Conservation (phyloP, 1,140 invertebrate species). For the Penaeus chinensis region DNA sequence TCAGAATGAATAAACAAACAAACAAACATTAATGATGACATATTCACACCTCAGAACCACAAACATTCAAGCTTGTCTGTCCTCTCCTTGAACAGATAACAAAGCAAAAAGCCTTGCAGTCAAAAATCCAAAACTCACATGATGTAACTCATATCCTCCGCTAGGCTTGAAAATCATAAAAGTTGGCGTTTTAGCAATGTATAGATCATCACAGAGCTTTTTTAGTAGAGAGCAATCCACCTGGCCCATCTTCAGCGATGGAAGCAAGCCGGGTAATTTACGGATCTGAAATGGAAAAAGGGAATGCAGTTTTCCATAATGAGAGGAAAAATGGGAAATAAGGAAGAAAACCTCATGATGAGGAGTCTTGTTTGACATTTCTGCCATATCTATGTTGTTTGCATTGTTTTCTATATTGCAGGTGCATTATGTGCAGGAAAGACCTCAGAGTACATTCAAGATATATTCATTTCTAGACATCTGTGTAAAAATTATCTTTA, state of each 20-base stretch:
- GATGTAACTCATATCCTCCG: constrained; percentile 77
- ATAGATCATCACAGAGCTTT: constrained; percentile 71
- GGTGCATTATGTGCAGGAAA: no score
- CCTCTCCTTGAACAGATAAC: background rate
- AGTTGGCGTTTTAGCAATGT: constrained; percentile 76
- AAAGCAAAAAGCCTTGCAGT: background rate
- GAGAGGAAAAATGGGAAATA: background rate
- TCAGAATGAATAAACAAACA: no score
- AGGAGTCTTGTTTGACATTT: no score
- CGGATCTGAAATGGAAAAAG: constrained; percentile 72
- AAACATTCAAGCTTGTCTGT: no score
- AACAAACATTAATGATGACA: no score
- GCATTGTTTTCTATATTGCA: no score
- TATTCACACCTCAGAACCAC: no score
- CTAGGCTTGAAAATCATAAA: constrained; percentile 79
- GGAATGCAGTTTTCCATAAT: background rate
- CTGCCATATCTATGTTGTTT: no score
- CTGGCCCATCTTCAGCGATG: constrained; percentile 73
- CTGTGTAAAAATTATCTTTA: no score
- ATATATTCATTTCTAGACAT: no score
- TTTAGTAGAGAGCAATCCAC: constrained; percentile 62
- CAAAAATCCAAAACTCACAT: constrained; percentile 42
- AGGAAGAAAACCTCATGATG: background rate
- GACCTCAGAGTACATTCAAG: no score
- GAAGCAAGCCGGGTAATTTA: constrained; percentile 74